A percentile compares a stretch with the other conserved stretches of the same genome.
phyloP scores from a whole-genome alignment of 2,797 vertebrate species.

The Phalanger gymnotis region DNA sequence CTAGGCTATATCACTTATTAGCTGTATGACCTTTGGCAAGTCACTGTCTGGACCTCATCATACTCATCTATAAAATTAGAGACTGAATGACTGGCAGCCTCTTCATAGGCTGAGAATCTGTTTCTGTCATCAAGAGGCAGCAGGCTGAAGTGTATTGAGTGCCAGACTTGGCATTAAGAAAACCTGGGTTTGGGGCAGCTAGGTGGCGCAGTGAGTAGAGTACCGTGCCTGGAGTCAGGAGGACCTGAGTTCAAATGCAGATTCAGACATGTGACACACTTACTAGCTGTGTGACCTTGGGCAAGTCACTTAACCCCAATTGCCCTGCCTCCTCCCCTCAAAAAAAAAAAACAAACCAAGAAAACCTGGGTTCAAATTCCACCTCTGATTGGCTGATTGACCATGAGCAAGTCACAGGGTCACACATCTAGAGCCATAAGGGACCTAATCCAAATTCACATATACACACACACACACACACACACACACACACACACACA shows the following conservation, averaged over 20 bases:
- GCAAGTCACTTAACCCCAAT: no score
- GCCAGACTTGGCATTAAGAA: background rate
- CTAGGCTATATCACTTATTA: background rate
- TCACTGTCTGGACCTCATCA: background rate
- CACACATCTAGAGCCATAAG: no score
- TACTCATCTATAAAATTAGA: background rate
- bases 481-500: no score
- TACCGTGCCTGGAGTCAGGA: no score
- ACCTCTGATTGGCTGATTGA: background rate
- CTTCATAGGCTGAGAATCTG: background rate
- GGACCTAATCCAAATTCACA: no score
- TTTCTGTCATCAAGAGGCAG: background rate
- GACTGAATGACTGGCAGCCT: background rate
- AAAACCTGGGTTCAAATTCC: background rate
- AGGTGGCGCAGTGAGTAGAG: no score
- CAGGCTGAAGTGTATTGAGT: background rate
- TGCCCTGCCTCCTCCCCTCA: no score
- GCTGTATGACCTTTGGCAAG: background rate
- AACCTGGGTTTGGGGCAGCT: background rate
- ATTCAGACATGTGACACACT: no score
- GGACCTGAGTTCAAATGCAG: no score
- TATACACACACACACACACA: no score
- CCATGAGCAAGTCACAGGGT: background rate
- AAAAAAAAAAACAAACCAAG: background rate
- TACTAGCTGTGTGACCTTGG: no score